Evolutionary conservation across 2,797 vertebrate genomes (phyloP), one percentile per base, ranked within the genome.

Genomic region (Periophthalmus magnuspinnatus): DNA sequence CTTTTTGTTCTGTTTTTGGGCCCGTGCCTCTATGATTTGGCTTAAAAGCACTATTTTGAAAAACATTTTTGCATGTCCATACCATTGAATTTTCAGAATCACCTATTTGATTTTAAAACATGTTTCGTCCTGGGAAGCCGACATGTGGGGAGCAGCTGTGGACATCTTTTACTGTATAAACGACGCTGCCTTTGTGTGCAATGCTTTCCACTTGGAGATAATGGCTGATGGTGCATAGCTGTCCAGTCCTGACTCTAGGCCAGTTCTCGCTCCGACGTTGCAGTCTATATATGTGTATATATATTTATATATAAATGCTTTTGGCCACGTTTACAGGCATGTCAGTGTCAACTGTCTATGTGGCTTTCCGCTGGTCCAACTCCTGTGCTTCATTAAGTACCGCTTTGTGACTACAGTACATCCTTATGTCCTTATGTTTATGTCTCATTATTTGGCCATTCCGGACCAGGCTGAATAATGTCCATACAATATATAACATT

Each of bases 51-150:
- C 79, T 65, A 78, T 57, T 74, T 58, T 65, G 79, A 78, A 77
- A 80, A 74, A 69, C 6, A 80, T 86, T 77, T 74, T 74, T 89
- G 94, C 95, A 95, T 95, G 95, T 81, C 90, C 95, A 93, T 96
- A 91, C 81, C 95, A 95, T 95, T 75, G 83, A 93, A 87, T 90
- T 90, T 50, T 89, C 78, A 32, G 36, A 84, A 85, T 79, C 83
- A 78, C 17, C 22, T 76, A 80, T 80, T 79, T 70, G 71, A 78
- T 81, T 34, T 72, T 54, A 67, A 72, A 71, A 81, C 67, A 50
- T 81, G 59, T 78, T 73, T 72, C 77, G 80, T 80, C 57, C 75
- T 74, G 70, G 67, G 80, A 78, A 75, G 74, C 77, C 82, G 85
- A 72, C 78, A 84, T 78, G 80, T 81, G 79, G 77, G 85, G 81